Evolutionary conservation across 2,113 vertebrate species (phyloP).

Genomic region (Coreoperca whiteheadi): DNA sequence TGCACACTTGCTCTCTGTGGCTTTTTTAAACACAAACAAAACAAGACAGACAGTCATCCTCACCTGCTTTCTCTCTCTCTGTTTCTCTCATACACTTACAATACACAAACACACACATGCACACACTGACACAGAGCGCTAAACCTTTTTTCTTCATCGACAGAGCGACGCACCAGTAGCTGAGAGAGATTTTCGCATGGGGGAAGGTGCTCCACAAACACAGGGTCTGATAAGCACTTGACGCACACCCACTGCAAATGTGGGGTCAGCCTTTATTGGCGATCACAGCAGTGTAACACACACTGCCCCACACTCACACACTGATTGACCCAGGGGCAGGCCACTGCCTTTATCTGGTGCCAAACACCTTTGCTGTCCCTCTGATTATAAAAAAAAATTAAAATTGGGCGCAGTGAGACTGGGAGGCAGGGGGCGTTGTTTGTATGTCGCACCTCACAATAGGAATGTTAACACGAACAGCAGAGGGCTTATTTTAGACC

Average conservation of each 20-base stretch:
- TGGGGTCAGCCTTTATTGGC: conserved; percentile 73
- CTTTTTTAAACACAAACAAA: conserved; percentile 58
- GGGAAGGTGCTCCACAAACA: conserved; percentile 70
- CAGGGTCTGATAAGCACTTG: conserved; percentile 72
- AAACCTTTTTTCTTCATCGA: conserved; percentile 84
- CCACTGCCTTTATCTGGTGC: conserved; percentile 79
- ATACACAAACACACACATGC: conserved; percentile 54
- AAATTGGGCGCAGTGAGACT: conserved; percentile 76
- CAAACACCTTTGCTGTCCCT: conserved; percentile 84
- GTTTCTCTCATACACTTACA: conserved; percentile 51
- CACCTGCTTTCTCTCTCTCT: conserved; percentile 64
- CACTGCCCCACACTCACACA: conserved; percentile 59
- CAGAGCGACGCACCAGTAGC: conserved; percentile 81
- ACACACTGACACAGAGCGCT: conserved; percentile 65
- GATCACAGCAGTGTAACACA: conserved; percentile 67
- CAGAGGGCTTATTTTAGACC: conserved; percentile 79
- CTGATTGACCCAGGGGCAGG: conserved; percentile 69
- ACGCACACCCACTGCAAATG: conserved; percentile 63
- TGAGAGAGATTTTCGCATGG: conserved; percentile 86
- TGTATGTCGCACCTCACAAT: conserved; percentile 63
- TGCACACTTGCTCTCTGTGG: conserved; percentile 59
- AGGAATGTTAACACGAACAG: conserved; percentile 77
- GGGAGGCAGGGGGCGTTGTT: conserved; percentile 52
- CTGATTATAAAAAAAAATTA: conserved; percentile 82
- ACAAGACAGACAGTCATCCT: conserved; percentile 60